A percentile compares a stretch with the other conserved stretches of the same genome.
Conservation (phyloP, 2,113 vertebrate genomes). For the Eleginops maclovinus region DNA sequence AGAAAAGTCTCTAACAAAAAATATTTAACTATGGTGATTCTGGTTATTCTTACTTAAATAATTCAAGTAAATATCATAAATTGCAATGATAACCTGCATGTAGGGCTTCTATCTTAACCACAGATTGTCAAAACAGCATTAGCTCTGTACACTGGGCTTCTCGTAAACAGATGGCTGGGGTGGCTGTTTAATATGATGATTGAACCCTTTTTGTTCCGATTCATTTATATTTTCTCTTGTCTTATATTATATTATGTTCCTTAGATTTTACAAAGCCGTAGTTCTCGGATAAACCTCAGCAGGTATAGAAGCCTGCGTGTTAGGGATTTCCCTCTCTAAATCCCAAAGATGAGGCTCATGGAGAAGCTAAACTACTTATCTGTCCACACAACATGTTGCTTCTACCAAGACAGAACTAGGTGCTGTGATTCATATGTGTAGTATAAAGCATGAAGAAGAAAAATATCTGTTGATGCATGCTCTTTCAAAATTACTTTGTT, state of each 20-base stretch:
- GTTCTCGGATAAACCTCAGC: not conserved
- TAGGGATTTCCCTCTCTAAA: slow-evolving; percentile 64
- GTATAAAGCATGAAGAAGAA: too few relatives aligned
- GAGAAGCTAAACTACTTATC: slow-evolving; percentile 56
- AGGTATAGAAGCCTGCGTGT: slow-evolving; percentile 14
- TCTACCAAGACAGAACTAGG: not conserved
- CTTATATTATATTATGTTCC: not conserved
- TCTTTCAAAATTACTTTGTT: not conserved
- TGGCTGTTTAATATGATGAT: not conserved
- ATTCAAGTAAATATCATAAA: not conserved
- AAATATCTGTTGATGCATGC: not conserved
- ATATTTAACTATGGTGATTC: not conserved
- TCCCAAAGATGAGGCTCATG: slow-evolving; percentile 33
- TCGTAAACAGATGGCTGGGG: too few relatives aligned
- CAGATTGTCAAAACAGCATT: not conserved
- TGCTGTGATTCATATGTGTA: slow-evolving; percentile 11
- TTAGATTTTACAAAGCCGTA: not conserved
- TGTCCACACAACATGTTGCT: slow-evolving; percentile 5
- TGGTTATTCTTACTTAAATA: not conserved
- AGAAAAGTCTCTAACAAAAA: not conserved
- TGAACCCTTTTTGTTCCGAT: not conserved
- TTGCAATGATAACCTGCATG: not conserved
- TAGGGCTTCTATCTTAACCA: not conserved
- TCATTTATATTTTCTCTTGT: not conserved
- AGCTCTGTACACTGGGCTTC: not conserved